Conservation (phyloP, 2,113 vertebrate species). For the Platycercus adscitus region DNA sequence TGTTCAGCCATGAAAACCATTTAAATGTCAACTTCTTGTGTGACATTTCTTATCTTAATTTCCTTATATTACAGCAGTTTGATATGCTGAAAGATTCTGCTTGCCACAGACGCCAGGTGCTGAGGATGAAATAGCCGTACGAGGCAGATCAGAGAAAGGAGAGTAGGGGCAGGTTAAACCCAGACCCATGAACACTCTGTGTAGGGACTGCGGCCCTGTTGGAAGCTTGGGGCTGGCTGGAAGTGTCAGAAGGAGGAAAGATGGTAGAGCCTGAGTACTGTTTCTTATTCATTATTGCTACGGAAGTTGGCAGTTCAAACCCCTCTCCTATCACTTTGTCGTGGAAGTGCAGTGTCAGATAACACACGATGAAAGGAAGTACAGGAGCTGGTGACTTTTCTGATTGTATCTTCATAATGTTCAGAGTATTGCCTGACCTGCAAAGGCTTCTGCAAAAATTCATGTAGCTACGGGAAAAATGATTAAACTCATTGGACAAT, state of each 20-base stretch:
- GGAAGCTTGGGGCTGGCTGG: not conserved
- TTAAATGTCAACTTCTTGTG: not conserved
- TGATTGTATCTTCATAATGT: not conserved
- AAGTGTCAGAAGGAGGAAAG: not conserved
- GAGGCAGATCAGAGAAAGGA: not conserved
- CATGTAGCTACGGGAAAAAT: not conserved
- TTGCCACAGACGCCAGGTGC: not conserved
- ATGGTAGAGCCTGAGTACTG: accelerated
- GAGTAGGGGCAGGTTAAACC: not conserved
- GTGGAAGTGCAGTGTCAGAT: not conserved
- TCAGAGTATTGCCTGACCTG: not conserved
- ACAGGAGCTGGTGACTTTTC: not conserved
- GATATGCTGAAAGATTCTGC: not conserved
- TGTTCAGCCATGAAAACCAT: not conserved
- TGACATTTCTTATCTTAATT: not conserved
- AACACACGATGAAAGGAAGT: not conserved
- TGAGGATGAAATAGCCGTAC: not conserved
- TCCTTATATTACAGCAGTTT: not conserved
- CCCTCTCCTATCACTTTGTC: not conserved
- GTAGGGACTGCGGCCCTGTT: not conserved
- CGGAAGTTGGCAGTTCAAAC: not conserved
- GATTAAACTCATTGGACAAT: not conserved
- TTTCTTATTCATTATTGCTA: not conserved
- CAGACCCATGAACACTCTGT: not conserved
- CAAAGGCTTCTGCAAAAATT: not conserved